Evolutionary conservation across 2,888 invertebrate species (phyloP).

Genomic region (Diaphora mendica): DNA sequence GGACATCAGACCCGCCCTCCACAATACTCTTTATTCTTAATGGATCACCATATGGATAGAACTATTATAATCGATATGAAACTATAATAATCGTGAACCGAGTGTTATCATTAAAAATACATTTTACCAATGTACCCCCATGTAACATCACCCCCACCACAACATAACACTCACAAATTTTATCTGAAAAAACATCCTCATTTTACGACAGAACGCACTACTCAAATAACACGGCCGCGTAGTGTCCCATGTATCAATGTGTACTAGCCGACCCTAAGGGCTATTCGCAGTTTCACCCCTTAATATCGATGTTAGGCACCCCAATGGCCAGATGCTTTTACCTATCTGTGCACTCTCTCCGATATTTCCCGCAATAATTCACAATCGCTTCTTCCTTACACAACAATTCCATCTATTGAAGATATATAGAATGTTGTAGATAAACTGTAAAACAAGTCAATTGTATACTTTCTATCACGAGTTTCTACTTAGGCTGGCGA

Average conservation of each 20-base stretch:
- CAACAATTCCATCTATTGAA: constrained; percentile 70
- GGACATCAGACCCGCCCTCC: no score
- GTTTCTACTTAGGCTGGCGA: background rate
- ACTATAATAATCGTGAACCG: background rate
- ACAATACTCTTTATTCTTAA: no score
- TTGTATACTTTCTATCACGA: background rate
- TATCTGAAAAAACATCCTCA: background rate
- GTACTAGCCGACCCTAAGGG: constrained; percentile 45
- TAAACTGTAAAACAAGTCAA: constrained; percentile 7
- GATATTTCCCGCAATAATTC: constrained; percentile 70
- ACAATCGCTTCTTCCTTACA: constrained; percentile 73
- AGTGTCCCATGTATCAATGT: constrained; percentile 33
- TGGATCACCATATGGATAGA: no score
- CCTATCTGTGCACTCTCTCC: constrained; percentile 56
- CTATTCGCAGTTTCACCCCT: constrained; percentile 38
- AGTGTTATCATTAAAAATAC: background rate
- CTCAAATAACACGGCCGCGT: background rate
- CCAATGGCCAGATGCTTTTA: constrained; percentile 63
- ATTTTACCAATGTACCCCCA: background rate
- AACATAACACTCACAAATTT: background rate
- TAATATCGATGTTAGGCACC: constrained; percentile 50
- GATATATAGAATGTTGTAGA: constrained; percentile 44
- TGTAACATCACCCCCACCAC: background rate
- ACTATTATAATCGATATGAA: no score
- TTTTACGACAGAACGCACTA: background rate